Evolutionary conservation across 2,113 vertebrate species (phyloP), one percentile per base, ranked within the genome.

Genomic region (Callipepla californica): DNA sequence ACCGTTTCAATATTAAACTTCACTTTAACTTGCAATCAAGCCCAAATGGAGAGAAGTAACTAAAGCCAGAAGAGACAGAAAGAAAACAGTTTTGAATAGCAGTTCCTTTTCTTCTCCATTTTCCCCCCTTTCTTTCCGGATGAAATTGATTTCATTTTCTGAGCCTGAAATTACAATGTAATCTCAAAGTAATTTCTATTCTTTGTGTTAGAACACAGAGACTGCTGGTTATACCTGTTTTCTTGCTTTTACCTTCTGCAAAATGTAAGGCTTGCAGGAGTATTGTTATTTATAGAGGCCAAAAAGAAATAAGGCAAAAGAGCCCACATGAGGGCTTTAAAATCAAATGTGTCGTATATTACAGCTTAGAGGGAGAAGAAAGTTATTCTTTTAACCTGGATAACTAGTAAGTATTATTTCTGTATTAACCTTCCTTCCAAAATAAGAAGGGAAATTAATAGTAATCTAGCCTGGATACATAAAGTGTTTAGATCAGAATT

Each of bases 211-310:
- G 61, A 92, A 88, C 84, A 83, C 45, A 85, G 63, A 88, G 63
- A 88, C 57, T 94, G 47, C 50, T 86, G 61, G 47, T 63, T 93
- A 76, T 12, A 72, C 45, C 34, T 87, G 47, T 70, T 92, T 17
- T 77, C 38, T 80, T 92, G 22, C n/a, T 85, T 85, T 50, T 36
- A 58, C 50, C 9, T 79, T 73, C 69, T 68, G 44, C 51, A 72
- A 94, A 91, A 78, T 87, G 93, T 69, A 88, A 88, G 76, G 66
- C 38, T 93, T 90, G 68, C 85, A 91, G 58, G 50, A 91, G 66
- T 47, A 20, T 38, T 75, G 30, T 86, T 94, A 36, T 86, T 94
- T 73, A 53, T 53, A 94, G 66, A 91, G 76, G 61, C 40, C 68
- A 65, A 80, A 92, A 85, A 75, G 72, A 79, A 86, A 89, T 34